Conservation (phyloP, 2,113 vertebrate genomes). For the Oreochromis tanganicae region DNA sequence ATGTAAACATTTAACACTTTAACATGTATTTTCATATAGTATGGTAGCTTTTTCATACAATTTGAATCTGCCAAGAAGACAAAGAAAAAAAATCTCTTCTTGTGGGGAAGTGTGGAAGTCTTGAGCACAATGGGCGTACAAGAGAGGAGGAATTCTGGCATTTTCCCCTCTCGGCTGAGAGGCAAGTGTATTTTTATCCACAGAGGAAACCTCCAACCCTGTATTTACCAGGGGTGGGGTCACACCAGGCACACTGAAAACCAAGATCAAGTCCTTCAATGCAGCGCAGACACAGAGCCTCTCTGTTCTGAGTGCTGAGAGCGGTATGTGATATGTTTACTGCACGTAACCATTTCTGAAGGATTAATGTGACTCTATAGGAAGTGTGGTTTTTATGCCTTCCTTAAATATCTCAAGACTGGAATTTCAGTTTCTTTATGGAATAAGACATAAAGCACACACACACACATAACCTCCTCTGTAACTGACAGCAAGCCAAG, state of each 20-base stretch:
- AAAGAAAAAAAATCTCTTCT: neutral
- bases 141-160: constrained; percentile 11
- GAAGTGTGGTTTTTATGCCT: constrained; percentile 17
- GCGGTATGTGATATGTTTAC: constrained; percentile 31
- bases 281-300: constrained; percentile 43
- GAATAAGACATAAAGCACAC: neutral
- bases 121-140: constrained; percentile 15
- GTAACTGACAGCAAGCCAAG: neutral
- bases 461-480: neutral
- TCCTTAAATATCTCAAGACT: constrained; percentile 9
- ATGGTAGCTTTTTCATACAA: neutral
- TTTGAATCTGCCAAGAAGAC: neutral
- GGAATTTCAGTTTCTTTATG: neutral
- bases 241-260: constrained; percentile 52
- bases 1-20: neutral
- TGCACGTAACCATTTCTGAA: constrained; percentile 40
- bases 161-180: constrained; percentile 31
- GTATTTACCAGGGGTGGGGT: constrained; percentile 73
- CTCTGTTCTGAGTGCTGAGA: constrained; percentile 31
- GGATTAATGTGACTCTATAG: constrained; percentile 27
- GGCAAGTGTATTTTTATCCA: constrained; percentile 68
- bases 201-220: constrained; percentile 69
- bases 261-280: constrained; percentile 43
- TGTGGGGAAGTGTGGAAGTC: neutral
- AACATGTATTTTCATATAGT: neutral